Conservation (phyloP, 2,797 vertebrate genomes). For the Microctenopoma lineatum region DNA sequence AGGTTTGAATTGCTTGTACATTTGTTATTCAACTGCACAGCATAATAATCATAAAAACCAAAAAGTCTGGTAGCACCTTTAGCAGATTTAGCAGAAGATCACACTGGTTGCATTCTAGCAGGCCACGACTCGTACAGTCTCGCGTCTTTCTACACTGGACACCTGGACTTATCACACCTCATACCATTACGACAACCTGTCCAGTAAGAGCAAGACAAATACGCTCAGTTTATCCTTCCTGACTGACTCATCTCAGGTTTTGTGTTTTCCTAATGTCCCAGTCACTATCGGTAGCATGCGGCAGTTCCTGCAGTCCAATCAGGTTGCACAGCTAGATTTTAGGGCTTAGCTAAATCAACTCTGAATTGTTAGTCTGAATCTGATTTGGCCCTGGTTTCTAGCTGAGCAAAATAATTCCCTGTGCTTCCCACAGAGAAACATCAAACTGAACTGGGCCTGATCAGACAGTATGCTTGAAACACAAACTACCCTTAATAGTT, state of each 20-base stretch:
- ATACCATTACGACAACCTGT: too few species aligned
- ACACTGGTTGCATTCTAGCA: not conserved
- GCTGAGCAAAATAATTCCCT: conserved; percentile 36
- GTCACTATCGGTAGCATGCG: too few species aligned
- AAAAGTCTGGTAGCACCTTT: not conserved
- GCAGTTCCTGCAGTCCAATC: too few species aligned
- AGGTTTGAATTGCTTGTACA: not conserved
- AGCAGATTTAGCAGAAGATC: not conserved
- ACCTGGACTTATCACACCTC: too few species aligned
- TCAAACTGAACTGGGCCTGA: conserved; percentile 53
- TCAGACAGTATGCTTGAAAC: conserved; percentile 53
- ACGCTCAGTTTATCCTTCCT: too few species aligned
- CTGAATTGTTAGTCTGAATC: conserved; percentile 27
- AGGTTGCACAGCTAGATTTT: too few species aligned
- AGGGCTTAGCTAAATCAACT: not conserved
- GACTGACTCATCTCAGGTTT: too few species aligned
- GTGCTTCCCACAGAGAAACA: conserved; percentile 45
- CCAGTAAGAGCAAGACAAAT: too few species aligned
- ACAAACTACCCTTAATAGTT: conserved; percentile 63
- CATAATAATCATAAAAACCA: too few species aligned
- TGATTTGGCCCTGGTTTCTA: conserved; percentile 52
- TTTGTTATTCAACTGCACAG: conserved; percentile 1
- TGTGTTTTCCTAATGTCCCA: too few species aligned
- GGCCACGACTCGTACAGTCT: too few species aligned
- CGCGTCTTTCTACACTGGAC: too few species aligned